A percentile compares a stretch with the other conserved stretches of the same genome.
Evolutionary conservation across 2,797 vertebrate species (phyloP).

Genomic region (Megaceryle alcyon): DNA sequence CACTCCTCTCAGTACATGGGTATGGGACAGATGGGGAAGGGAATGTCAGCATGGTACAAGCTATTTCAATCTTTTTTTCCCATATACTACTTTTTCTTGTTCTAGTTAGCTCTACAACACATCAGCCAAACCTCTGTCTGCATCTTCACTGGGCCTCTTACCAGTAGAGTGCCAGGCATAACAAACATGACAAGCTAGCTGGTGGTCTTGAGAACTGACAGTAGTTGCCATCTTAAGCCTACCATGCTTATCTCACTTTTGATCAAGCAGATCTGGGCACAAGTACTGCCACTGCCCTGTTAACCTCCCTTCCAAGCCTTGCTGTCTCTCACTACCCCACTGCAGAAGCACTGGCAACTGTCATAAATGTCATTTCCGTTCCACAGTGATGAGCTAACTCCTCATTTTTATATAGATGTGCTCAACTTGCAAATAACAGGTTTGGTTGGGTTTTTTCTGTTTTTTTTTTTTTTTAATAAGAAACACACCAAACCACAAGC

Average conservation of each 20-base stretch:
- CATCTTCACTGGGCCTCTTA: neutral
- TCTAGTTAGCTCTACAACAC: neutral
- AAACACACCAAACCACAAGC: slow-evolving; percentile 42
- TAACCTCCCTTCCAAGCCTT: neutral
- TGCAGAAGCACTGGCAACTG: slow-evolving; percentile 13
- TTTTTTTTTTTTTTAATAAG: neutral
- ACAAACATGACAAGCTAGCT: neutral
- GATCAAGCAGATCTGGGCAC: neutral
- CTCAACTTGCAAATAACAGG: slow-evolving; percentile 40
- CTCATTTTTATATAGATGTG: slow-evolving; percentile 4
- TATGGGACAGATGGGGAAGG: neutral
- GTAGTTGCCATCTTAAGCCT: neutral
- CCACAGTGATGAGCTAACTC: slow-evolving; percentile 28
- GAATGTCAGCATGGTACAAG: neutral
- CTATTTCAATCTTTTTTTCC: neutral
- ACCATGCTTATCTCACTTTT: neutral
- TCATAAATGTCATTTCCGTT: slow-evolving; percentile 32
- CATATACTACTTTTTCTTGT: neutral
- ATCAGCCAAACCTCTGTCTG: neutral
- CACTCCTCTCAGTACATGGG: neutral
- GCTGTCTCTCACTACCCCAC: neutral
- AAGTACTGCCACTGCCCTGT: neutral
- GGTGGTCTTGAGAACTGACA: neutral
- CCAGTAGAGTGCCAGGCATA: neutral
- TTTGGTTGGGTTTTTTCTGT: neutral